These are phyloP conservation scores for Sinocyclocheilus anophthalmus DNA, from an alignment of 2,113 vertebrate species.

Conservation along the genomic window DNA sequence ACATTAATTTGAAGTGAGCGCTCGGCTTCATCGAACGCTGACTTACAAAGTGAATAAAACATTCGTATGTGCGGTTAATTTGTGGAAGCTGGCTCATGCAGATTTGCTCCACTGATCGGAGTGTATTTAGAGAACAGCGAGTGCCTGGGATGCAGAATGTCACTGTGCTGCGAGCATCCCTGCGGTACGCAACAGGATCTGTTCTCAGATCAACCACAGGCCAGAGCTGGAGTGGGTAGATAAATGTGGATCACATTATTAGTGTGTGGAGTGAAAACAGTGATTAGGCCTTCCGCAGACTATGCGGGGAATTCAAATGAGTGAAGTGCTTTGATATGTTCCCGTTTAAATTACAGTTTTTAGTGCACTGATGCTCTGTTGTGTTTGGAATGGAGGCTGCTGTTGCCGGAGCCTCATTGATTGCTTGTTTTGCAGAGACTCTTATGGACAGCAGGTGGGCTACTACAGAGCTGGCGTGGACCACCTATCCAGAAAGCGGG, in stretches of 20 bases:
- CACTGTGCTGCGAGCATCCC: slow-evolving; percentile 48
- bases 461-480: slow-evolving; percentile 97
- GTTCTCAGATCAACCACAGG: slow-evolving; percentile 65
- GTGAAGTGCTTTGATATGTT: slow-evolving; percentile 26
- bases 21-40: slow-evolving; percentile 65
- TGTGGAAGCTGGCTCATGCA: slow-evolving; percentile 54
- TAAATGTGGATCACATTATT: slow-evolving; percentile 43
- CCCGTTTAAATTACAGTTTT: slow-evolving; percentile 3
- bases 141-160: slow-evolving; percentile 64
- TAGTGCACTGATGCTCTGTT: slow-evolving; percentile 14
- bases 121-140: slow-evolving; percentile 56
- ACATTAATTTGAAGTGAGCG: slow-evolving; percentile 63
- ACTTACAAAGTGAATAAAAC: slow-evolving; percentile 78
- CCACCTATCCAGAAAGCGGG: slow-evolving; percentile 94
- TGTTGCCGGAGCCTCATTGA: slow-evolving; percentile 32
- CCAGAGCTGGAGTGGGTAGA: slow-evolving; percentile 48
- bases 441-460: slow-evolving; percentile 98
- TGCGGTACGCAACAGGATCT: slow-evolving; percentile 59
- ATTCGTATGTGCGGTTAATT: slow-evolving; percentile 65
- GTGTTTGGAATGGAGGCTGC: slow-evolving; percentile 16
- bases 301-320: slow-evolving; percentile 42
- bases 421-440: slow-evolving; percentile 84
- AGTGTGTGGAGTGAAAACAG: slow-evolving; percentile 34
- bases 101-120: slow-evolving; percentile 66
- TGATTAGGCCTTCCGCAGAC: slow-evolving; percentile 39